phyloP scores from a whole-genome alignment of 1,140 invertebrate genomes.

The Marisa cornuarietis region DNA sequence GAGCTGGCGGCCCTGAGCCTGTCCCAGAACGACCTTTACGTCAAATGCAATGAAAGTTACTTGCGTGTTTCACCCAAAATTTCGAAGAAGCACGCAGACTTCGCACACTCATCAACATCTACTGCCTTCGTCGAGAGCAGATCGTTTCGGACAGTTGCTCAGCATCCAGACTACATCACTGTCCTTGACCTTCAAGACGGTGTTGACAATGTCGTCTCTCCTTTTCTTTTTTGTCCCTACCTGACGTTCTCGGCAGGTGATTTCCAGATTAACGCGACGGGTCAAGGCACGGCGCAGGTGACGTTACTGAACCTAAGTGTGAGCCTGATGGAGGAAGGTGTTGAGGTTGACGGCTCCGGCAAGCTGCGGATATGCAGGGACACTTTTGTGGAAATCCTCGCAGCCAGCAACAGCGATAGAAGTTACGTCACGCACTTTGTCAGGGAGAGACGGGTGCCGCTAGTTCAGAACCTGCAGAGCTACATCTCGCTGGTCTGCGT shows the following conservation, averaged over 20 bases:
- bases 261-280: background rate
- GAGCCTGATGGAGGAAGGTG: background rate
- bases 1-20: conserved; percentile 6
- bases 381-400: background rate
- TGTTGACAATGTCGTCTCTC: background rate
- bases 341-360: conserved; percentile 1
- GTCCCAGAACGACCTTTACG: conserved; percentile 5
- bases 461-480: too few species aligned
- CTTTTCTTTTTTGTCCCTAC: conserved; percentile 9
- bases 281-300: background rate
- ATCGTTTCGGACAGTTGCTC: background rate
- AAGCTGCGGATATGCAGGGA: background rate
- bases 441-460: too few species aligned
- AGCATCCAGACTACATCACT: background rate
- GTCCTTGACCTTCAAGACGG: background rate
- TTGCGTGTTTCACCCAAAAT: background rate
- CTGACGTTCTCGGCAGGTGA: background rate
- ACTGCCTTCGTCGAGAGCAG: background rate
- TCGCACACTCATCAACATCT: background rate
- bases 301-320: background rate
- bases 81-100: background rate
- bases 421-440: too few species aligned
- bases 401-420: too few species aligned
- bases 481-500: too few species aligned
- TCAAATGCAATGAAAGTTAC: background rate